Evolutionary conservation across 1,140 invertebrate genomes (phyloP).

Genomic region (Mizuhopecten yessoensis): DNA sequence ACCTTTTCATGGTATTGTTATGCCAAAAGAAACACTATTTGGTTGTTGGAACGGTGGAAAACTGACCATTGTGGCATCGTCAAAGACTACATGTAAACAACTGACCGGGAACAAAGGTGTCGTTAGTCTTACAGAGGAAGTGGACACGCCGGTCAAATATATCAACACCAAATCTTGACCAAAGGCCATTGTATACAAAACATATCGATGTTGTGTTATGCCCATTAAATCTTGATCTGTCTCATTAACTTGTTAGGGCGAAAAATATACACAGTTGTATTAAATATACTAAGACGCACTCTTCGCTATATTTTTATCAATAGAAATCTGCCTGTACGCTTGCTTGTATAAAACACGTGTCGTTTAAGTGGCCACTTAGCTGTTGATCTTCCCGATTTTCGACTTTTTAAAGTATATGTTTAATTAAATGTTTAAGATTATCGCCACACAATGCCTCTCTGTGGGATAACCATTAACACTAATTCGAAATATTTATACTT

Average conservation of each 20-base stretch:
- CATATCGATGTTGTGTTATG: constrained; percentile 32
- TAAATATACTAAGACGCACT: not conserved
- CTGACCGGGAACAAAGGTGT: not conserved
- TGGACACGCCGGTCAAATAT: constrained; percentile 6
- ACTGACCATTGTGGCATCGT: not conserved
- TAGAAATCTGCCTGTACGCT: not conserved
- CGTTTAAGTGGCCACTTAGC: not conserved
- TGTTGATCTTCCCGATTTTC: constrained; percentile 38
- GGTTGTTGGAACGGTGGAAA: not conserved
- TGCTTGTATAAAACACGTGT: constrained; percentile 29
- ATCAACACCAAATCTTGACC: constrained; percentile 33
- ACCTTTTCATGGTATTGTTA: constrained; percentile 33
- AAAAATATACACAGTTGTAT: constrained; percentile 19
- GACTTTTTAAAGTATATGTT: constrained; percentile 40
- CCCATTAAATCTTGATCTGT: not conserved
- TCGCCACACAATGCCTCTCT: not conserved
- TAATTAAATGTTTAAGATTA: constrained; percentile 40
- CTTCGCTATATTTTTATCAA: not conserved
- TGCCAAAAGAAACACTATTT: not conserved
- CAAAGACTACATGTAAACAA: not conserved
- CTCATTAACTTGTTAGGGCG: not conserved
- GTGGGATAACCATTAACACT: not conserved
- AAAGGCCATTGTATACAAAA: constrained; percentile 9
- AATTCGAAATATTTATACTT: constrained; percentile 36
- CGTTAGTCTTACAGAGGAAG: not conserved